Evolutionary conservation across 2,888 invertebrate genomes (phyloP), one percentile per base, ranked within the genome.

Genomic region (Hemistola chrysoprasaria): DNA sequence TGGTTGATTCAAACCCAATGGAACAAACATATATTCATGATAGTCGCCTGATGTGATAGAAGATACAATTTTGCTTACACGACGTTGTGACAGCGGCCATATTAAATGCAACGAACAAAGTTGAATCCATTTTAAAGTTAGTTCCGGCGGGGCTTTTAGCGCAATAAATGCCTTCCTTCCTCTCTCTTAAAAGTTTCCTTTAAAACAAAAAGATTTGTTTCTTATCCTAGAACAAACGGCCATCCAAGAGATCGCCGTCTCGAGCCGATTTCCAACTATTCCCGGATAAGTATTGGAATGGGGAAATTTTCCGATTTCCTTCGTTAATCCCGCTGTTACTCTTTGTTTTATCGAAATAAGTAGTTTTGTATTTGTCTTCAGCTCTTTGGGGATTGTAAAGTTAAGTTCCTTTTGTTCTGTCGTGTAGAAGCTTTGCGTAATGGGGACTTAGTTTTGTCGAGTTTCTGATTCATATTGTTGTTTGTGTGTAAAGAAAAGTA

Each of bases 151-250:
- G 68, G 86, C 86, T 87, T 85, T 87, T 86, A 86, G 86, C 74
- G 82, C 87, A 84, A 87, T 86, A 86, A 85, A 85, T 85, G 85
- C 86, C 86, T 85, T 86, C 83, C 85, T 86, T 85, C 86, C 83
- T 75, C 67, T 86, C 84, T 83, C 83, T 83, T 84, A 82, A 85
- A 85, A 83, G 82, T 84, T 84, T 85, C 79, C 81, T 78, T 72
- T 84, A 72, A 78, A 85, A 83, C 80, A 83, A 82, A 82, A 86
- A 84, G 82, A 82, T 81, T 80, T 83, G 78, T 79, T 78, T 74
- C 77, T 75, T 73, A 78, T 78, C 68, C 70, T 53, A 68, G 77
- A 77, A 78, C 76, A 77, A 80, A 78, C 75, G 78, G 73, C 67
- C 69, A 64, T 72, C 71, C 66, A 65, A 43, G 42, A 39, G 35